Conservation (phyloP, 1,140 invertebrate species). For the Hyles vespertilio region DNA sequence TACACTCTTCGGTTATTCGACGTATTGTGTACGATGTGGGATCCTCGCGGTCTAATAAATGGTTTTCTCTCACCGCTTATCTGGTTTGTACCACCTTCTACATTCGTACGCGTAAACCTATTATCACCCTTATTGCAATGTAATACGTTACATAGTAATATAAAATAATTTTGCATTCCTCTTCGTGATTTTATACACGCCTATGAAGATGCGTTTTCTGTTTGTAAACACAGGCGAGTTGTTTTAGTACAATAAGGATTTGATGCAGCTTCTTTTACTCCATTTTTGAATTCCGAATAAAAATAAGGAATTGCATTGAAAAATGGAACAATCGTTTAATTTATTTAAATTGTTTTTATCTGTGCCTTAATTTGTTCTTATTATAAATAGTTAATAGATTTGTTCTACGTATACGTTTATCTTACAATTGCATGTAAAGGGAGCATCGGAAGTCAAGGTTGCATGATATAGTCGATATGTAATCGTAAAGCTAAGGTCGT, state of each 20-base stretch:
- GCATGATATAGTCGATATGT: slow-evolving; percentile 8
- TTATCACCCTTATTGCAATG: not conserved
- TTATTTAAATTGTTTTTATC: no score
- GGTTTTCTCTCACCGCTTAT: slow-evolving; percentile 16
- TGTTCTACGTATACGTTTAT: slow-evolving; percentile 1
- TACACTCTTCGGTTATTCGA: slow-evolving; percentile 5
- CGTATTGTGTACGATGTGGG: slow-evolving; percentile 9
- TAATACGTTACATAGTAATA: not conserved
- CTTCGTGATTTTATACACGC: no score
- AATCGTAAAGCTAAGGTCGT: slow-evolving; percentile 4
- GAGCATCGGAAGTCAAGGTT: slow-evolving; percentile 8
- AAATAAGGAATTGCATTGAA: no score
- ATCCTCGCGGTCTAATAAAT: slow-evolving; percentile 19
- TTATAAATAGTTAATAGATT: no score
- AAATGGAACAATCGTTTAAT: no score
- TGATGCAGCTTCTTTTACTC: not conserved
- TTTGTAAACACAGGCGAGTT: slow-evolving; percentile 30
- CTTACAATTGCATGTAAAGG: slow-evolving; percentile 3
- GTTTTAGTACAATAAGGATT: slow-evolving; percentile 1
- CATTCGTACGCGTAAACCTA: not conserved
- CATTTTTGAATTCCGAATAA: no score
- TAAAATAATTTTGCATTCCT: not conserved
- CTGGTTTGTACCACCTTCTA: not conserved
- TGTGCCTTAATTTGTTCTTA: no score
- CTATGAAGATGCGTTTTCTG: slow-evolving; percentile 3